phyloP scores from a whole-genome alignment of 2,113 vertebrate genomes.

The Callaeas wilsoni region DNA sequence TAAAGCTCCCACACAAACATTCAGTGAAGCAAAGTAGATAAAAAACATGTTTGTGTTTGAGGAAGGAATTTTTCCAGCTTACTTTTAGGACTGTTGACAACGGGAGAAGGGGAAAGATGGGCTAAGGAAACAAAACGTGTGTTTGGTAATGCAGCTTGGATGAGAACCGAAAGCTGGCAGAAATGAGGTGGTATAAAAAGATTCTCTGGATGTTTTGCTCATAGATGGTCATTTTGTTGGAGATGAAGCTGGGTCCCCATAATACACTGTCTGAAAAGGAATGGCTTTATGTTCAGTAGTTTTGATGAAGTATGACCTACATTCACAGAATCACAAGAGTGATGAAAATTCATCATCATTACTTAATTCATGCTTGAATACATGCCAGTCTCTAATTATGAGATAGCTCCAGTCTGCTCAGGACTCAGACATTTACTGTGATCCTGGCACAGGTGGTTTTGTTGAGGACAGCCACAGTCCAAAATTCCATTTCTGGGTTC shows the following conservation, averaged over 20 bases:
- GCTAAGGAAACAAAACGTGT: neutral
- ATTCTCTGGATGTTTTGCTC: neutral
- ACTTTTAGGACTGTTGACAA: neutral
- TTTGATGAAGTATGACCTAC: neutral
- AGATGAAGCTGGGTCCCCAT: neutral
- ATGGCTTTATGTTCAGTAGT: neutral
- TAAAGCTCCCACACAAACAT: neutral
- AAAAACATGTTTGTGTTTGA: neutral
- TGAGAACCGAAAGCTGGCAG: neutral
- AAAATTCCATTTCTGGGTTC: neutral
- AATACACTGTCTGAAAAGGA: neutral
- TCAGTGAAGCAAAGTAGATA: neutral
- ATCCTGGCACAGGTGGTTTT: neutral
- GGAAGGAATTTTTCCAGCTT: neutral
- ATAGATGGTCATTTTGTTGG: neutral
- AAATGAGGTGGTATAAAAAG: neutral
- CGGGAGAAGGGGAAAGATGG: neutral
- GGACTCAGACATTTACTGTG: neutral
- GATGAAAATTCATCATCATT: slow-evolving; percentile 24
- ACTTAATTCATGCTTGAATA: slow-evolving; percentile 2
- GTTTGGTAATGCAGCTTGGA: neutral
- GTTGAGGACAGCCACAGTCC: neutral
- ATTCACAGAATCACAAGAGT: neutral
- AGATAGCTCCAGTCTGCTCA: neutral
- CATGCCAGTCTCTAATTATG: neutral